Evolutionary conservation across 2,888 invertebrate genomes (phyloP).

Genomic region (Neocrepidodera transversa): DNA sequence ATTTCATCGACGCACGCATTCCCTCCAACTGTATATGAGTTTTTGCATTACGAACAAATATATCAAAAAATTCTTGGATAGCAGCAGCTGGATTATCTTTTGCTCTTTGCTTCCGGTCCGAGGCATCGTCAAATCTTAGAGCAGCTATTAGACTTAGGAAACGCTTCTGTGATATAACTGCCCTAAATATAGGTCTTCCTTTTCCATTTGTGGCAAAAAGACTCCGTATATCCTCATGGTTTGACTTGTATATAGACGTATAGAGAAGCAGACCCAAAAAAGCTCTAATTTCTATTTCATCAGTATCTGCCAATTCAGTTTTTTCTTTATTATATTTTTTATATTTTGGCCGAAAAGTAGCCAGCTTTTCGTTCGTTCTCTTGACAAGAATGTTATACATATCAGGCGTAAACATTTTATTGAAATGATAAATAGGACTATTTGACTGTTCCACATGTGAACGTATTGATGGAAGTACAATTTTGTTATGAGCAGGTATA

Average conservation of each 20-base stretch:
- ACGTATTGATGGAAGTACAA: background rate
- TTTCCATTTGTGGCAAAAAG: constrained; percentile 6
- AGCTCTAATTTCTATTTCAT: too few species aligned
- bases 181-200: constrained; percentile 4
- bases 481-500: background rate
- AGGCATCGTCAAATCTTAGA: too few species aligned
- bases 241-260: constrained; percentile 8
- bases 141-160: constrained; percentile 8
- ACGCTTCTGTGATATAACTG: constrained; percentile 9
- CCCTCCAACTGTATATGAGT: background rate
- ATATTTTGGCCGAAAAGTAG: background rate
- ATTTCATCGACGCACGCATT: background rate
- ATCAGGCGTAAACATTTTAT: background rate
- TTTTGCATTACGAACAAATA: background rate
- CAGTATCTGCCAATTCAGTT: too few species aligned
- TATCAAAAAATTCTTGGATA: background rate
- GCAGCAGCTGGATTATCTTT: background rate
- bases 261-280: too few species aligned
- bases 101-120: background rate
- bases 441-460: background rate
- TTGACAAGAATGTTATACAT: too few species aligned
- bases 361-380: background rate
- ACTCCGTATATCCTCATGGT: constrained; percentile 11
- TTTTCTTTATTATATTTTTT: background rate
- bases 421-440: background rate